phyloP scores from a whole-genome alignment of 2,888 invertebrate genomes.

The Bembecia ichneumoniformis region DNA sequence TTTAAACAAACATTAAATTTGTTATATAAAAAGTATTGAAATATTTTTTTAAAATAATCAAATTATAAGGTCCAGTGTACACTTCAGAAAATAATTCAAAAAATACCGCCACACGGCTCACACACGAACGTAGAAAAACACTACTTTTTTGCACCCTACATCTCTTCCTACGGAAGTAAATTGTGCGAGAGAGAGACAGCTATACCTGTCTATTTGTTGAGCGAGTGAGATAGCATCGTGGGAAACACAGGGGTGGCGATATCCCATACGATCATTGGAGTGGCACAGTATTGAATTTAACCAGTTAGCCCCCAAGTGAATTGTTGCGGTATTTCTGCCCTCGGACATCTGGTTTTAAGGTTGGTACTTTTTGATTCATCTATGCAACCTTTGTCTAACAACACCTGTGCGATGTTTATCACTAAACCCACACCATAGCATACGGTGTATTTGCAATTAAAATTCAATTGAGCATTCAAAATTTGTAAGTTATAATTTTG shows the following conservation, averaged over 20 bases:
- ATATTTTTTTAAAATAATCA: background rate
- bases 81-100: conserved; percentile 3
- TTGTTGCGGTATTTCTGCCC: conserved; percentile 10
- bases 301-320: conserved; percentile 20
- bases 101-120: conserved; percentile 45
- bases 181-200: conserved; percentile 23
- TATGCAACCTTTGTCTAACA: conserved; percentile 5
- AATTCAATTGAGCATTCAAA: too few species aligned
- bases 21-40: too few species aligned
- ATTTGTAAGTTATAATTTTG: too few species aligned
- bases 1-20: too few species aligned
- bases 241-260: conserved; percentile 66
- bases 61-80: background rate
- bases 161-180: conserved; percentile 60
- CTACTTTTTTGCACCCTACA: conserved; percentile 57
- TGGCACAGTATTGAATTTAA: conserved; percentile 43
- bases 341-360: conserved; percentile 21
- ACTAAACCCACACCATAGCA: conserved; percentile 8
- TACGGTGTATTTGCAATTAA: conserved; percentile 10
- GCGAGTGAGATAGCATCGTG: conserved; percentile 47
- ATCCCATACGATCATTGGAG: conserved; percentile 64
- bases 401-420: conserved; percentile 28
- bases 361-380: conserved; percentile 18
- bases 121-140: conserved; percentile 60
- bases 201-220: conserved; percentile 7